A percentile compares a stretch with the other conserved stretches of the same genome.
Evolutionary conservation across 2,113 vertebrate genomes (phyloP).

Genomic region (Pagrus major): DNA sequence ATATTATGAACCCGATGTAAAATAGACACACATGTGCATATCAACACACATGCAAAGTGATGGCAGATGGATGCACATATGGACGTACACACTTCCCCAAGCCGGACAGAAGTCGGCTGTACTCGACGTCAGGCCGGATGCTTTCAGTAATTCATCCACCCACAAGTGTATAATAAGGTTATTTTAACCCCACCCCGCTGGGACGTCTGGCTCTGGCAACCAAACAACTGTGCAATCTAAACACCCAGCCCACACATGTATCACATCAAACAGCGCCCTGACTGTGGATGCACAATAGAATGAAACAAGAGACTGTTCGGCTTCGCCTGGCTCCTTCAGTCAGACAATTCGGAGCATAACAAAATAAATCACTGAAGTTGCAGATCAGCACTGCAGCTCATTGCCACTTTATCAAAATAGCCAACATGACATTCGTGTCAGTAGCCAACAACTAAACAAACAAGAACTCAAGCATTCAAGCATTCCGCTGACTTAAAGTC

Average conservation of each 20-base stretch:
- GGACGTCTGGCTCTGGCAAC: conserved; percentile 52
- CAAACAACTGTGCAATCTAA: conserved; percentile 61
- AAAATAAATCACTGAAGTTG: neutral
- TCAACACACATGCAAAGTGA: neutral
- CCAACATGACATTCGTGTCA: neutral
- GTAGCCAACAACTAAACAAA: neutral
- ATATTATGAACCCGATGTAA: conserved; percentile 1
- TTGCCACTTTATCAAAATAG: neutral
- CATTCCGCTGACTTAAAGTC: no score
- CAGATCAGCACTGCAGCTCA: conserved; percentile 1
- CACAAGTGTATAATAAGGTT: conserved; percentile 71
- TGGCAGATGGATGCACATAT: neutral
- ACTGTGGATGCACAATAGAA: conserved; percentile 34
- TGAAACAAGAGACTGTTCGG: conserved; percentile 32
- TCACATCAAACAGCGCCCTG: conserved; percentile 46
- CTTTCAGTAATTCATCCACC: conserved; percentile 53
- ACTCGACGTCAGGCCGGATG: conserved; percentile 33
- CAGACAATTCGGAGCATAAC: neutral
- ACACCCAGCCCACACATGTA: conserved; percentile 59
- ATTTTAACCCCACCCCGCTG: conserved; percentile 65
- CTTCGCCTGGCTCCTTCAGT: neutral
- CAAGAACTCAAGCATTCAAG: no score
- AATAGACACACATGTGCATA: neutral
- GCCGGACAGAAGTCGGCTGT: conserved; percentile 42
- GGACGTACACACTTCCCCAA: neutral